Base-by-base conservation (phyloP, 2,797 vertebrate species). In the Salmo trutta region DNA sequence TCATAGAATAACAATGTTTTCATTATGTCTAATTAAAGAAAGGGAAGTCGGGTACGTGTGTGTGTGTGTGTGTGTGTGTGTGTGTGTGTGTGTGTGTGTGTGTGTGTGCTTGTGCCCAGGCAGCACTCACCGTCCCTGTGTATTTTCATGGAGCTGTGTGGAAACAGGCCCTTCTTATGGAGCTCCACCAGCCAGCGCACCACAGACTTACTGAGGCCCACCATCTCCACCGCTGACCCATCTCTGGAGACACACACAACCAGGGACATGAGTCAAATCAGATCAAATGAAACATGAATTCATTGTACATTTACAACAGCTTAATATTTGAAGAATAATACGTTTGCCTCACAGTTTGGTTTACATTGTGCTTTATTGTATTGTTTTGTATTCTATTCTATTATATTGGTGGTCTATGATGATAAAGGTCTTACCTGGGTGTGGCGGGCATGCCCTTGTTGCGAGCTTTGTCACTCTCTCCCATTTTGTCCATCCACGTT, bases 401-500 rank as follows among this genome's bases (percentile, higher is more conserved):
- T 62, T 21, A 2, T 64, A 64, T 64, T 33, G 65, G 65, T 33
- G 27, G 27, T 67, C 29, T 64, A 10, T 64, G 59, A 47, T 14
- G 54, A 66, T 5, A 17, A 16, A 21, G 5, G 1, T 7, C 33
- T 19, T 85, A 95, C 96, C 96, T 95, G 15, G 96, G 95, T 5
- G 96, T 96, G 79, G 96, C 96, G 36, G 96, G 96, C 78, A 95
- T 90, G 75, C 96, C 96, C 88, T 78, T 95, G 88, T 96, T 97
- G 52, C 91, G 88, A 29, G 94, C 95, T 84, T 56, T 93, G 4
- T 95, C 93, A 0, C 96, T 96, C 78, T 97, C 95, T 73, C 96
- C 96, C 96, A 97, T 97, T 90, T 97, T 97, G 90, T 97, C 95
- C 96, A 97, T 97, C 96, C 96, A 97, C 0, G 96, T 97, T 33